Conservation (phyloP, 2,797 vertebrate genomes). For the Esox masquinongy region DNA sequence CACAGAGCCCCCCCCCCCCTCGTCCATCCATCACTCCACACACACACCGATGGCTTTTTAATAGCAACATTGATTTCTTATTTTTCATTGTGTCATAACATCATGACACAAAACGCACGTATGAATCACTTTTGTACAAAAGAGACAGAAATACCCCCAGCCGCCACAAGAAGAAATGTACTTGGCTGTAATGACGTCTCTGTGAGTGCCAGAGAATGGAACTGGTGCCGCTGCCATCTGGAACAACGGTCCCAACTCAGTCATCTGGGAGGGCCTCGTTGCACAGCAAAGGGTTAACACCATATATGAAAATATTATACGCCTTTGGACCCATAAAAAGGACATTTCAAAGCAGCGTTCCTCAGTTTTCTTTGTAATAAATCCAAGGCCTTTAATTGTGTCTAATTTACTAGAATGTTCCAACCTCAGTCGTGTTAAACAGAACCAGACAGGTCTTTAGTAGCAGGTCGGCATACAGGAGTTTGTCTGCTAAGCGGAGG, state of each 20-base stretch:
- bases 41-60: conserved; percentile 20
- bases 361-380: conserved; percentile 58
- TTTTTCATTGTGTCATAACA: conserved; percentile 34
- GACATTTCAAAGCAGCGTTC: conserved; percentile 55
- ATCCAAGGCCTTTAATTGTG: conserved; percentile 68
- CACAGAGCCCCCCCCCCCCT: not conserved
- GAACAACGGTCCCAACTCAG: conserved; percentile 39
- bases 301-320: conserved; percentile 46
- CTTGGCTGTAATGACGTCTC: conserved; percentile 10
- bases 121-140: conserved; percentile 37
- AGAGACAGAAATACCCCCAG: conserved; percentile 17
- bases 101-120: conserved; percentile 25
- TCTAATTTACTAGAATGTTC: conserved; percentile 77
- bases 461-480: conserved; percentile 46
- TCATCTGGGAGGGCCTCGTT: conserved; percentile 32
- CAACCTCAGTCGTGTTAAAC: conserved; percentile 68
- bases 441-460: conserved; percentile 67
- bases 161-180: not conserved
- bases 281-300: conserved; percentile 50
- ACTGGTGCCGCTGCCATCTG: conserved; percentile 31
- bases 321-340: conserved; percentile 53
- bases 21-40: not conserved
- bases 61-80: conserved; percentile 38
- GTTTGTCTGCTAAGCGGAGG: conserved; percentile 54
- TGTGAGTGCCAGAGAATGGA: conserved; percentile 28